Conservation (phyloP, 2,113 vertebrate genomes). For the Hippocampus comes region DNA sequence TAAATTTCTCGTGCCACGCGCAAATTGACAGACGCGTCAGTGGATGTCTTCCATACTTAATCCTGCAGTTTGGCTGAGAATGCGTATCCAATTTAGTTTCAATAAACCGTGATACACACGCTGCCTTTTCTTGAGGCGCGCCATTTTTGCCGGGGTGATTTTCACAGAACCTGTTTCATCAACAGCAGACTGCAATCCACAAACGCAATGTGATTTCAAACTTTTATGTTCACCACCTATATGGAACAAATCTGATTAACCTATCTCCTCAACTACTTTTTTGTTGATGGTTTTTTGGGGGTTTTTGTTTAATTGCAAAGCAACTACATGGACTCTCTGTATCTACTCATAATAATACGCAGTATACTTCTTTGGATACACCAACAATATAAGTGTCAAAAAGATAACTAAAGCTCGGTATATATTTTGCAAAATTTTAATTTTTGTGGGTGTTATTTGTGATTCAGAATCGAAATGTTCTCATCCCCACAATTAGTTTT, state of each 20-base stretch:
- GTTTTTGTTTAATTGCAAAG: neutral
- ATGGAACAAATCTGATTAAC: neutral
- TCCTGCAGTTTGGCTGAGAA: neutral
- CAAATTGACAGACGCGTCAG: neutral
- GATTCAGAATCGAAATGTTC: neutral
- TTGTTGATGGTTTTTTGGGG: no score
- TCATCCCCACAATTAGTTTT: neutral
- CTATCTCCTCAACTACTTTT: no score
- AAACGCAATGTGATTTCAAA: neutral
- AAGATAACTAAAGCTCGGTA: neutral
- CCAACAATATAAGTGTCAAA: neutral
- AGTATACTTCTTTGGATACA: neutral
- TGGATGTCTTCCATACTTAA: neutral
- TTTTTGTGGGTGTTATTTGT: neutral
- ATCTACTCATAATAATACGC: no score
- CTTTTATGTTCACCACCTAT: neutral
- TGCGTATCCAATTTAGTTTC: slow-evolving; percentile 1
- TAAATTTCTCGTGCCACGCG: no score
- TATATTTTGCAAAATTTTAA: neutral
- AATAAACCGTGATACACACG: neutral
- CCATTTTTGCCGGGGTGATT: neutral
- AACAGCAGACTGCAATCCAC: neutral
- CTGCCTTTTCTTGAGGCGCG: neutral
- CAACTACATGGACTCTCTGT: neutral
- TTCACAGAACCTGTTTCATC: neutral